Base-by-base conservation (phyloP, 2,797 vertebrate genomes). In the Pampus argenteus region DNA sequence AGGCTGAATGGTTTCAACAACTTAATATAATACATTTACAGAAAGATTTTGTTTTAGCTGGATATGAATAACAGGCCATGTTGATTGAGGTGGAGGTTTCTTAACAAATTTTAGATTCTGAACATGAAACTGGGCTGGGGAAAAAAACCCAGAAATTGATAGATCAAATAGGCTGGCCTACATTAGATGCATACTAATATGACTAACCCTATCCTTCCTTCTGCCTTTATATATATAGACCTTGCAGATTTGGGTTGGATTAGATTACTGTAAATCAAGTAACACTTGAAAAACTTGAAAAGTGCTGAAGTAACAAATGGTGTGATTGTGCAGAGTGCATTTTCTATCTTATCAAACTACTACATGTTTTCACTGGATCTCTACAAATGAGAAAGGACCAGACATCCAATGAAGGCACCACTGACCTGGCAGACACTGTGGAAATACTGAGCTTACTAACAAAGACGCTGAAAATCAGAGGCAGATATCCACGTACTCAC, bases 361-460 rank as follows among this genome's bases (percentile, higher is more conserved):
- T 66, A n/a, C n/a, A 29, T 82, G 79, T 91, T 93, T 91, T 82
- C 54, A 65, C 44, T 80, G 78, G 60, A 72, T 58, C 25, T 34
- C 42, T 81, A 36, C 14, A 45, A 63, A 23, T 25, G 20, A 81
- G 28, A 66, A 71, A 63, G 20, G 50, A 83, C 62, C 77, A 84
- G 75, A 78, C 76, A 25, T 65, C 68, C 68, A 56, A 72, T 48
- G 49, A 71, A 81, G 78, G 42, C 76, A 66, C 68, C 23, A 10
- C 60, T 79, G 76, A 77, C 57, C 86, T 93, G 93, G 90, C 85
- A 91, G 60, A 73, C 69, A 22, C 18, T 51, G 51, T 74, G 89
- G 90, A 94, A 93, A 93, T 78, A 80, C 66, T 89, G 83, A 91
- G 79, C 72, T 76, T 77, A 63, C 61, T 48, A 66, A 80, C 57